These are phyloP conservation scores for Sylvilagus bachmani DNA, from an alignment of 2,113 vertebrate species.

Conservation along the genomic window DNA sequence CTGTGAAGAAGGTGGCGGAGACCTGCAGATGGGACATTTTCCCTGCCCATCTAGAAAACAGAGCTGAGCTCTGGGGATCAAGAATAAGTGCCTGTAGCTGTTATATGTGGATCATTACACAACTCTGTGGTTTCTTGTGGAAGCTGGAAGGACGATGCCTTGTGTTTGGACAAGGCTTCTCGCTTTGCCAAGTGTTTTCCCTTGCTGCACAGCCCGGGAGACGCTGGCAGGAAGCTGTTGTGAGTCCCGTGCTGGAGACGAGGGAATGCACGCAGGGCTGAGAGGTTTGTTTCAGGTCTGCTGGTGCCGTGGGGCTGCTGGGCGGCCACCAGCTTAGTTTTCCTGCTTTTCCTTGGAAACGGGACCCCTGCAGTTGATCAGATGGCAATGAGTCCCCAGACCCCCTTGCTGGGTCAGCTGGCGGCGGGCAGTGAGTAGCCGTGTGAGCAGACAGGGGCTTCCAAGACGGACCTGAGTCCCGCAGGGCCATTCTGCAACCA, in stretches of 20 bases:
- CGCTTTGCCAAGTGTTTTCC: slow-evolving; percentile 59
- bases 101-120: slow-evolving; percentile 21
- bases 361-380: not conserved
- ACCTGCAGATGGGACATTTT: not conserved
- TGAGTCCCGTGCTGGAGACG: slow-evolving; percentile 29
- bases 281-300: slow-evolving; percentile 26
- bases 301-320: not conserved
- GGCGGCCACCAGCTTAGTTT: not conserved
- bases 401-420: not conserved
- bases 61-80: slow-evolving; percentile 20
- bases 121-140: slow-evolving; percentile 57
- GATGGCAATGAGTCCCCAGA: not conserved
- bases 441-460: not conserved
- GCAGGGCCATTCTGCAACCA: not conserved
- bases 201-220: not conserved
- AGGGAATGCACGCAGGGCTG: slow-evolving; percentile 29
- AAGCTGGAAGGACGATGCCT: slow-evolving; percentile 41
- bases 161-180: slow-evolving; percentile 61
- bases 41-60: not conserved
- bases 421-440: not conserved
- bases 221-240: not conserved
- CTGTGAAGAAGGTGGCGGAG: not conserved
- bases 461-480: not conserved
- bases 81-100: not conserved
- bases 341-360: not conserved